phyloP scores from a whole-genome alignment of 2,113 vertebrate genomes.

The Hyperoodon ampullatus region DNA sequence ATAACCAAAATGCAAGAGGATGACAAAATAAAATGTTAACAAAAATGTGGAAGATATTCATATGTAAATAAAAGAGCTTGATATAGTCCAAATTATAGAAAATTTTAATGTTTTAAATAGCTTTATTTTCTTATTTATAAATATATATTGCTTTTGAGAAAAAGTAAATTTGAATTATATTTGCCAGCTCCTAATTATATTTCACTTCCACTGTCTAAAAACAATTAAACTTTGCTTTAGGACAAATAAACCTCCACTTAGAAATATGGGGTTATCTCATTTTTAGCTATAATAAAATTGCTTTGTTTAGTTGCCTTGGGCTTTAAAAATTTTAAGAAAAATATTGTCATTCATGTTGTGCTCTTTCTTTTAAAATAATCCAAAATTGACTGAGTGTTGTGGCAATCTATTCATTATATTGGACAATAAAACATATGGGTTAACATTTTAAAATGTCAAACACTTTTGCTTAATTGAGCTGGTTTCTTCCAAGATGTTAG shows the following conservation, averaged over 20 bases:
- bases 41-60: neutral
- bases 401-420: conserved; percentile 69
- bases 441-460: conserved; percentile 84
- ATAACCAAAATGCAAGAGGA: neutral
- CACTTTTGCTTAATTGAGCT: conserved; percentile 73
- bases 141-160: neutral
- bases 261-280: neutral
- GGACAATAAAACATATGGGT: conserved; percentile 38
- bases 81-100: neutral
- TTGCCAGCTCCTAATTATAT: neutral
- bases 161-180: neutral
- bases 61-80: neutral
- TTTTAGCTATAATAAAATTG: neutral
- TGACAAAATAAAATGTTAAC: neutral
- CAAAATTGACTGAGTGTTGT: conserved; percentile 54
- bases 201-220: neutral
- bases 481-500: conserved; percentile 46
- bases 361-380: conserved; percentile 57
- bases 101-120: neutral
- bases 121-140: neutral
- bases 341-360: neutral
- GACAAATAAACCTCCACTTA: neutral
- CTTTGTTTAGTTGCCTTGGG: conserved; percentile 6
- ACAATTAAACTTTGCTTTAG: neutral
- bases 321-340: conserved; percentile 49